Evolutionary conservation across 2,888 invertebrate genomes (phyloP), one percentile per base, ranked within the genome.

Genomic region (Alsophila aescularia): DNA sequence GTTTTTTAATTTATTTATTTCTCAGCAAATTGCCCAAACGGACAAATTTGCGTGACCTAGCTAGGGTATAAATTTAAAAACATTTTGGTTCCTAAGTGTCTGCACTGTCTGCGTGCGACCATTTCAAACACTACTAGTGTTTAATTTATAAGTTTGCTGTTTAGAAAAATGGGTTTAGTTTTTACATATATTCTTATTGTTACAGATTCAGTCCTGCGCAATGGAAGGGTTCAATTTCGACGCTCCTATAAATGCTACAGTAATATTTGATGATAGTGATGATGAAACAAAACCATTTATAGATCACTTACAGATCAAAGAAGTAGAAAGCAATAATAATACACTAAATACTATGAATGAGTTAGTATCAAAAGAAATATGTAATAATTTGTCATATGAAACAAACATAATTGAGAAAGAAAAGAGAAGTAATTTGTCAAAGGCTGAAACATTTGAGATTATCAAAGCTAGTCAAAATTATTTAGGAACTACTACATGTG

Each of bases 211-310:
- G 53, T 60, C 12, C 15, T 66, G 3, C 49, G 59, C 16, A 58
- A 76, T 80, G 77, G 64, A 62, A 4, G 45, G 64, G 2, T 79
- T 59, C 59, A 72, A 80, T 56, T 77, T 78, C 51, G 72, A 41
- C 15, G n/a, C 21, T 15, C 73, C 77, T 18, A 58, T 77, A 2
- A 42, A 59, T n/a, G 67, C 69, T 41, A 70, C 68, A 36, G 52
- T 79, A 21, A 57, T 65, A 43, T 67, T 67, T 58, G 76, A 74
- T 52, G 78, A 78, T 13, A 66, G 59, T 27, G 71, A 75, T 14
- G 69, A 72, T 13, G 67, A 73, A 13, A 24, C 18, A 13, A 55
- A 47, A 14, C n/a, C 24, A 34, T 21, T 12, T 4, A 36, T 32
- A 31, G 27, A 55, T 24, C 15, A 41, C 1, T 31, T 31, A 15